These are phyloP conservation scores for Eubucco bourcierii DNA, from an alignment of 2,113 vertebrate species.

Conservation along the genomic window DNA sequence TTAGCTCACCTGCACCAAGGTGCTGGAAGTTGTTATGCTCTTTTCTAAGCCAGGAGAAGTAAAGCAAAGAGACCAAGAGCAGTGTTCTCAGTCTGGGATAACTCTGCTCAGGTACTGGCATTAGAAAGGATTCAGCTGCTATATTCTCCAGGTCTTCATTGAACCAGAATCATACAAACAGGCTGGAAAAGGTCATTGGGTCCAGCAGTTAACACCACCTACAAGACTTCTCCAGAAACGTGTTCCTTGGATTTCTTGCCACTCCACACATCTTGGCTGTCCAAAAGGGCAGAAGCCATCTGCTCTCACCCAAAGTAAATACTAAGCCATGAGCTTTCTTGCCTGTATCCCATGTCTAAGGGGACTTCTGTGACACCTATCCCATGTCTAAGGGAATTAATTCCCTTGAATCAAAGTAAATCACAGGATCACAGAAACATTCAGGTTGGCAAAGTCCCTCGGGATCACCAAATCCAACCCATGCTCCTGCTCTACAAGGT, in stretches of 20 bases:
- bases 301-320: neutral
- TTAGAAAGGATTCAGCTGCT: neutral
- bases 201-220: neutral
- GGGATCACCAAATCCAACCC: too few relatives aligned
- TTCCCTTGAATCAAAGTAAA: neutral
- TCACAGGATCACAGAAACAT: too few relatives aligned
- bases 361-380: neutral
- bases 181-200: too few relatives aligned
- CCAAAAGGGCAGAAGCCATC: neutral
- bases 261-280: neutral
- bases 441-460: too few relatives aligned
- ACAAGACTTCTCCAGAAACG: neutral
- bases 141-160: neutral
- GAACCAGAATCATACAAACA: too few relatives aligned
- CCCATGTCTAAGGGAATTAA: neutral
- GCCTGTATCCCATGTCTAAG: neutral
- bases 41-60: neutral
- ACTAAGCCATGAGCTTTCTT: neutral
- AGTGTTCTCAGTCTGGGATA: neutral
- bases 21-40: neutral
- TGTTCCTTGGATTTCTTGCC: neutral
- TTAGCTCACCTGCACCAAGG: neutral
- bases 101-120: neutral
- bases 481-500: too few relatives aligned
- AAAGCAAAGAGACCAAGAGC: neutral